Evolutionary conservation across 2,113 vertebrate species (phyloP).

Genomic region (Mormoops blainvillei): DNA sequence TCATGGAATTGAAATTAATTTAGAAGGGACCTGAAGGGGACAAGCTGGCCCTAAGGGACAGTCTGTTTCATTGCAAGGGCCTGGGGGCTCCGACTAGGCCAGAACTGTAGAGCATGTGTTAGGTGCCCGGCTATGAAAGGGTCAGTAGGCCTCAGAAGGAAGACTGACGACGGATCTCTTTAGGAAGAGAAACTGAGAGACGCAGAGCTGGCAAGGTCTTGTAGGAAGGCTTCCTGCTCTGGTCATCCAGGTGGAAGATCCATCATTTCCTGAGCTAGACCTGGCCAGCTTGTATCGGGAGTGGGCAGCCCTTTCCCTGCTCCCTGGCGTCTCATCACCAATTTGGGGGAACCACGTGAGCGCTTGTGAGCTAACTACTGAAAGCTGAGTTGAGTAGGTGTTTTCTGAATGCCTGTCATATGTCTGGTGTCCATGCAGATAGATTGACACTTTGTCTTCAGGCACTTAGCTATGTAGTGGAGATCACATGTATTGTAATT

Average conservation of each 20-base stretch:
- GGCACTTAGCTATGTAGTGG: accelerated
- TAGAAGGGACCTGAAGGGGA: neutral
- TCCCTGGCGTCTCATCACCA: neutral
- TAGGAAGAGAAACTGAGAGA: neutral
- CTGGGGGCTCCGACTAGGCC: neutral
- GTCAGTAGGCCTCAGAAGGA: accelerated
- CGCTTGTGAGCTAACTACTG: neutral
- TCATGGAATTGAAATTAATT: neutral
- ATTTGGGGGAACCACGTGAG: accelerated
- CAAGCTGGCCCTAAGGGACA: neutral
- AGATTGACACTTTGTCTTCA: accelerated
- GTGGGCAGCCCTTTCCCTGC: neutral
- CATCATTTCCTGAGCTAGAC: neutral
- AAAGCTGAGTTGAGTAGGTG: neutral
- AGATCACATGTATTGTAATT: neutral
- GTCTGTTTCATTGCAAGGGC: neutral
- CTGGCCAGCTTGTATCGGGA: accelerated
- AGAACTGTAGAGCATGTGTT: neutral
- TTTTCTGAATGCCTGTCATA: accelerated
- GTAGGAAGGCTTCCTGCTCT: neutral
- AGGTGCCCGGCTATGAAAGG: neutral
- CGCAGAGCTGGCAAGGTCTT: neutral
- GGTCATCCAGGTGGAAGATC: neutral
- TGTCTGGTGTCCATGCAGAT: neutral
- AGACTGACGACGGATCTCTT: accelerated